Conservation (phyloP, 1,140 invertebrate species). For the Drosophila pachea region DNA sequence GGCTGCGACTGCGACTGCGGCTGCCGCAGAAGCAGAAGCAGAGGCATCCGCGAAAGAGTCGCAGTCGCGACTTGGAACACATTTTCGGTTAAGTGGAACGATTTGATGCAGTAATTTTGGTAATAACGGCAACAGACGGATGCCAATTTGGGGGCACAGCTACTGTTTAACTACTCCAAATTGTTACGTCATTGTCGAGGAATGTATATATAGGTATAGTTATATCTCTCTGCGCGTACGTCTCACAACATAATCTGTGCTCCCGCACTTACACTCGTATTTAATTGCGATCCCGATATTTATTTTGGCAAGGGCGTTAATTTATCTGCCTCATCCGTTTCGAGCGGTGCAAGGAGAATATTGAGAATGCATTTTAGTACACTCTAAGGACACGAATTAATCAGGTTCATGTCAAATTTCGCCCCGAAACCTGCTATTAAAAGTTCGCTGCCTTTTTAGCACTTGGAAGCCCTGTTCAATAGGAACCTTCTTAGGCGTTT, state of each 20-base stretch:
- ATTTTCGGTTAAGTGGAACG: constrained; percentile 67
- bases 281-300: background rate
- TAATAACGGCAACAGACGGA: constrained; percentile 65
- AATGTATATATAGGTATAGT: constrained; percentile 38
- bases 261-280: constrained; percentile 24
- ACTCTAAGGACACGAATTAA: too few species aligned
- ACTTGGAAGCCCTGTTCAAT: too few species aligned
- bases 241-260: constrained; percentile 6
- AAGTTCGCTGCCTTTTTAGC: too few species aligned
- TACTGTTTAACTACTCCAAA: constrained; percentile 71
- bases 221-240: background rate
- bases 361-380: too few species aligned
- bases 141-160: constrained; percentile 60
- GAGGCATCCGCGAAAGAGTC: constrained; percentile 37
- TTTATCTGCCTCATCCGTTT: background rate
- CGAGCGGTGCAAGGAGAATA: too few species aligned
- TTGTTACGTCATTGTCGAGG: constrained; percentile 63
- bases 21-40: background rate
- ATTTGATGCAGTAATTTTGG: constrained; percentile 72
- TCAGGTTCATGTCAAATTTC: too few species aligned
- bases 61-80: constrained; percentile 35
- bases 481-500: too few species aligned
- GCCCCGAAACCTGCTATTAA: too few species aligned
- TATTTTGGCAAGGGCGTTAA: background rate
- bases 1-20: too few species aligned